Evolutionary conservation across 2,888 invertebrate species (phyloP), one percentile per base, ranked within the genome.

Genomic region (Podabrus alpinus): DNA sequence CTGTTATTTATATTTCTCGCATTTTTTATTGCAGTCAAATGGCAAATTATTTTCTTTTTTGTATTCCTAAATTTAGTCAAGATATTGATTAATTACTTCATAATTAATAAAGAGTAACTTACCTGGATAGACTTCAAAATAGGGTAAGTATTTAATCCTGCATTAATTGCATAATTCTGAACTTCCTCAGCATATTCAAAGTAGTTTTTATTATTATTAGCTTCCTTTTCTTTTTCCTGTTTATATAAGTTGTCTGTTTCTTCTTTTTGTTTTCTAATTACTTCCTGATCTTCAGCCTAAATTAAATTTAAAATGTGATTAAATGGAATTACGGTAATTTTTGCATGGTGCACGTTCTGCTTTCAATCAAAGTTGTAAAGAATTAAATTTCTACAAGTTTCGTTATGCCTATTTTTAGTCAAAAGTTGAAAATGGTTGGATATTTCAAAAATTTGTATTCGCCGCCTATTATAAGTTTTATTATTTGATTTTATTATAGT

Each of bases 161-260:
- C 82, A 0, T 79, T 81, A 68, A 84, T 82, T 4, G 90, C 90
- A 80, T 90, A 88, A 24, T 86, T 83, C 29, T 89, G 73, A 62
- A 91, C 86, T 77, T 85, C 85, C 59, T 84, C 84, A 2, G 90
- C 91, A 84, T 90, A 90, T 11, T 86, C 83, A 69, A 91, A 87
- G 84, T 91, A 88, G 81, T 87, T 86, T 79, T 88, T 86, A 83
- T 91, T 91, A 0, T 88, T 89, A 1, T 89, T 86, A 67, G 88
- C 82, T 79, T 87, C 86, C 74, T 81, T 79, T 78, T 86, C 85
- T 19, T 86, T 81, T 0, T 86, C 88, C 0, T 89, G 85, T 69
- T 87, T 84, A 84, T 85, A 87, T 77, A 81, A 78, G 83, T 85
- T 80, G 16, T 66, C 61, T 9, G 69, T 24, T 69, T 77, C 71